Evolutionary conservation across 2,113 vertebrate species (phyloP), one percentile per base, ranked within the genome.

Genomic region (Nyctibius bracteatus): DNA sequence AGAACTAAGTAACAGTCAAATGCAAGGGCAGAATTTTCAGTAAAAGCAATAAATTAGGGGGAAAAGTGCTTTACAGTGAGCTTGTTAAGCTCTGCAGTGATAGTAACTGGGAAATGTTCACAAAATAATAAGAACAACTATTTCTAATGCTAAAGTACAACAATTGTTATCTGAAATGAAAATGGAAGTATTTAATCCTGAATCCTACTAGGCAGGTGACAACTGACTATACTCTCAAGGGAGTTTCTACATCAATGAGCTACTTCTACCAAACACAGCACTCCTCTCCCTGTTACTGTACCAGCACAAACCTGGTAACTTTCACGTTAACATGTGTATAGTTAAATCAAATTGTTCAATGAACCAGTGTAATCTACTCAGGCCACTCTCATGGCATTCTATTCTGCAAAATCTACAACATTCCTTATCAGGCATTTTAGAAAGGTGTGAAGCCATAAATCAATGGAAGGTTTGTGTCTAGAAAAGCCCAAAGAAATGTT

Each of bases 1-100:
- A 67, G 43, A 9, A 59, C 30, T 47, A 66, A 46, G 14, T 41
- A 90, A 43, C 23, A 74, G 30, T 41, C 46, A 91, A 88, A 80
- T 13, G 35, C 5, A 43, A 55, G 13, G 46, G 12, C 0, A 0
- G 22, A 65, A 39, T 35, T 63, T 59, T 68, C 59, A 71, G 39
- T 10, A 75, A 86, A 81, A 33, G 6, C 31, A 61, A 61, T 27
- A 59, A 39, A 81, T 30, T 28, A 67, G 12, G 5, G 9, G 19
- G 14, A 1, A 33, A 63, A 66, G 15, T 43, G 23, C 41, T 92
- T 66, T 46, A 52, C 14, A 41, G 21, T 6, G 7, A 91, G 33
- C 14, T 49, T 63, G 18, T 35, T 70, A 58, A 66, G 33, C 24
- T 84, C 71, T 73, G 6, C 13, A 7, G 19, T 2, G 1, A 46